These are phyloP conservation scores for Rutpela maculata DNA, from an alignment of 2,888 invertebrate species.

Conservation along the genomic window DNA sequence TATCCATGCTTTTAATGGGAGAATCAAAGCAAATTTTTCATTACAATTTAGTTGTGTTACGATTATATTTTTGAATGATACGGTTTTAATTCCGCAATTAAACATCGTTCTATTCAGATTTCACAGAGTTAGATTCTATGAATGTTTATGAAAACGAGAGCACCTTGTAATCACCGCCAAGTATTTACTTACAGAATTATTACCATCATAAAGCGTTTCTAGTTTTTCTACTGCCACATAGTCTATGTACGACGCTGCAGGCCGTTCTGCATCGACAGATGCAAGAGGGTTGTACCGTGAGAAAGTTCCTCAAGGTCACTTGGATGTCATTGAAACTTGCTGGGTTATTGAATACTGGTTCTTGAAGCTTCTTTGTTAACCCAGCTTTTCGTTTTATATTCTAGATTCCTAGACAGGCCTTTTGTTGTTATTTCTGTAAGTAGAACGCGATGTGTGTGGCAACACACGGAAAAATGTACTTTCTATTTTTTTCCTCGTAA, in stretches of 20 bases:
- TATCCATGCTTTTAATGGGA: too few relatives aligned
- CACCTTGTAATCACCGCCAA: not conserved
- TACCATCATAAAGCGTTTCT: slow-evolving; percentile 21
- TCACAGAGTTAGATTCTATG: not conserved
- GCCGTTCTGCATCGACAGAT: slow-evolving; percentile 39
- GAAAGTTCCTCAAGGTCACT: slow-evolving; percentile 55
- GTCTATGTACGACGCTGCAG: slow-evolving; percentile 25
- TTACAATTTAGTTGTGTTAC: too few relatives aligned
- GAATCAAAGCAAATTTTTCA: too few relatives aligned
- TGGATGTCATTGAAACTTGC: slow-evolving; percentile 50
- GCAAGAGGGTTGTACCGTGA: slow-evolving; percentile 51
- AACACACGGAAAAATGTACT: not conserved
- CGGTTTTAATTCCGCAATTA: too few relatives aligned
- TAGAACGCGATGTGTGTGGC: slow-evolving; percentile 31
- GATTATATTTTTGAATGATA: too few relatives aligned
- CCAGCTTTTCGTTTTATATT: slow-evolving; percentile 18
- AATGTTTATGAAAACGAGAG: not conserved
- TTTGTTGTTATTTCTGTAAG: slow-evolving; percentile 32
- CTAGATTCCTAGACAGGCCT: slow-evolving; percentile 18
- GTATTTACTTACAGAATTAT: slow-evolving; percentile 13
- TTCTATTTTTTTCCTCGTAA: not conserved
- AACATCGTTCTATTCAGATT: too few relatives aligned
- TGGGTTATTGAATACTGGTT: slow-evolving; percentile 45
- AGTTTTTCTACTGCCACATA: slow-evolving; percentile 30
- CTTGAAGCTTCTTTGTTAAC: slow-evolving; percentile 35